A percentile compares a stretch with the other conserved stretches of the same genome.
phyloP scores from a whole-genome alignment of 2,797 vertebrate genomes.

The Synaphobranchus kaupii region DNA sequence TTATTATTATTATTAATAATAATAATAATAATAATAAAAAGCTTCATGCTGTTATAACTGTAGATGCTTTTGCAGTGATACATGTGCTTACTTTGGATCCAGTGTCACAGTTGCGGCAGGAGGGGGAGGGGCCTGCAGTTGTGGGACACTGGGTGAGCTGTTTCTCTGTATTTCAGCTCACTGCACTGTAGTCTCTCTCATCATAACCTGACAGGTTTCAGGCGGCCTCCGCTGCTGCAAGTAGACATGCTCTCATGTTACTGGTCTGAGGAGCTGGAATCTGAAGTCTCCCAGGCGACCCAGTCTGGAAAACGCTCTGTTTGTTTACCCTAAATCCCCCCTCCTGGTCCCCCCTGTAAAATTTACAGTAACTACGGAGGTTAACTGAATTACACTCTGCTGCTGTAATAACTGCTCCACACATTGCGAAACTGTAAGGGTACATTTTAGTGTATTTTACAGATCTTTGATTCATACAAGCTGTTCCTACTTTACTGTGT shows the following conservation, averaged over 20 bases:
- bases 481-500: not conserved
- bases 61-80: constrained; percentile 24
- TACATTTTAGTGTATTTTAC: not conserved
- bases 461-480: no score
- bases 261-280: constrained; percentile 4
- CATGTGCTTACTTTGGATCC: constrained; percentile 35
- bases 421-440: not conserved
- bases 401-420: not conserved
- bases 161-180: not conserved
- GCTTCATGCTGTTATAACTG: not conserved
- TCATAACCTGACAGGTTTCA: not conserved
- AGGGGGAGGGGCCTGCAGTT: not conserved
- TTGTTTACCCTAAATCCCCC: not conserved
- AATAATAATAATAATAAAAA: not conserved
- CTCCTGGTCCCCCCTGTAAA: not conserved
- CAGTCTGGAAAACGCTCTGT: not conserved
- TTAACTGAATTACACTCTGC: not conserved
- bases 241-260: constrained; percentile 15
- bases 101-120: not conserved
- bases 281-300: not conserved
- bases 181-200: not conserved
- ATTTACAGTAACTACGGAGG: not conserved
- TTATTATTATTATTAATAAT: not conserved
- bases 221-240: not conserved
- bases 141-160: not conserved